Evolutionary conservation across 1,140 invertebrate genomes (phyloP), one percentile per base, ranked within the genome.

Genomic region (Sitophilus oryzae): DNA sequence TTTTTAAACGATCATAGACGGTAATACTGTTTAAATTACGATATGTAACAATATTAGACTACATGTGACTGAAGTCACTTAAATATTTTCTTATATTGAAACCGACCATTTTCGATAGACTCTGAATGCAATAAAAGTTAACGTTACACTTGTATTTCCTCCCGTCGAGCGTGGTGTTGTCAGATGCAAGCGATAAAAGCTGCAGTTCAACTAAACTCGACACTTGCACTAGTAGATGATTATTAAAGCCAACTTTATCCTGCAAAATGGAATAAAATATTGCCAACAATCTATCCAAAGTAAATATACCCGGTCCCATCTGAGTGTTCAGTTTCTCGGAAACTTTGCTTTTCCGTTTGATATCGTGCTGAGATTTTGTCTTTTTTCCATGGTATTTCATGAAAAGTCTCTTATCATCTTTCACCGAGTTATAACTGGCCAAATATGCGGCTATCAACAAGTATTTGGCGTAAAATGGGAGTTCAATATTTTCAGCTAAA

Each of bases 191-290:
- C 21, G 70, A 60, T 6, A 89, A 71, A 10, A 89, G 71, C 59
- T 84, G 84, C 8, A 89, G 72, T 62, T 85, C 79, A 5, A 87
- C 85, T 58, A 89, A 74, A 9, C 83, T 86, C 3, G 84, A 81
- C 61, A 91, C 83, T 73, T 91, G 89, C 1, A 83, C 79, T 6
- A 90, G 76, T 14, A 95, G 74, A 71, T 87, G 86, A 55, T 89
- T 89, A 55, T 91, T 91, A 11, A 93, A 78, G 20, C 86, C 83
- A 21, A 92, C 84, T 67, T 85, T 85, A 41, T 90, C 86, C 41
- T 91, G 86, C 11, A 91, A 73, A 61, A 96, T 93, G 1, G 88
- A 83, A 74, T 92, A 94, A 73, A 95, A 96, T 62, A 96, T 95
- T 2, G 90, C 89, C 43, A 96, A 70, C 63, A 96, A 74, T 48